Percentiles rank a stretch among this genome's conserved stretches.
phyloP scores from a whole-genome alignment of 2,113 vertebrate species.

The Lagopus muta region DNA sequence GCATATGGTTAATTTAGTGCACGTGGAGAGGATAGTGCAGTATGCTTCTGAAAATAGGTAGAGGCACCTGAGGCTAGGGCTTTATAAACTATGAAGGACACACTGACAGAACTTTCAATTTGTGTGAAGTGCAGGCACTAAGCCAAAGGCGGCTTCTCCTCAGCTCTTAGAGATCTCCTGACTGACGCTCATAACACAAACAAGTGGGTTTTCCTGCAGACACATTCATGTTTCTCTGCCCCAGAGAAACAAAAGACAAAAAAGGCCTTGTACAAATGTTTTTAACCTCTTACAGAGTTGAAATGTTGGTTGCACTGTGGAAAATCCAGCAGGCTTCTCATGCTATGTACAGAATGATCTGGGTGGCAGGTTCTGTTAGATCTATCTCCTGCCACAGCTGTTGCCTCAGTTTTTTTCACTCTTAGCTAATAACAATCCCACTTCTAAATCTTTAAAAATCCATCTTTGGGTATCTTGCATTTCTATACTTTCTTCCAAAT shows the following conservation, averaged over 20 bases:
- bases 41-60: background rate
- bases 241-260: background rate
- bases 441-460: background rate
- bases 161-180: background rate
- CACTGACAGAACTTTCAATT: background rate
- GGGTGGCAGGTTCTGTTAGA: background rate
- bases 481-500: background rate
- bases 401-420: background rate
- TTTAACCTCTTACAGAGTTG: background rate
- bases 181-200: background rate
- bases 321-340: background rate
- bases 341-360: background rate
- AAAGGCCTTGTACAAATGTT: background rate
- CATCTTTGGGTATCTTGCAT: background rate
- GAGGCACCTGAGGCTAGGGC: background rate
- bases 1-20: slow-evolving; percentile 7
- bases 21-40: background rate
- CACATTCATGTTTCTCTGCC: background rate
- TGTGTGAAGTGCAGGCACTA: background rate
- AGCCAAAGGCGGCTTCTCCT: background rate
- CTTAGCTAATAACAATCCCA: background rate
- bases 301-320: background rate
- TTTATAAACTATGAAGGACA: background rate
- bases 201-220: background rate
- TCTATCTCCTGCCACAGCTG: background rate